phyloP scores from a whole-genome alignment of 1,140 invertebrate genomes.

The Camponotus pennsylvanicus region DNA sequence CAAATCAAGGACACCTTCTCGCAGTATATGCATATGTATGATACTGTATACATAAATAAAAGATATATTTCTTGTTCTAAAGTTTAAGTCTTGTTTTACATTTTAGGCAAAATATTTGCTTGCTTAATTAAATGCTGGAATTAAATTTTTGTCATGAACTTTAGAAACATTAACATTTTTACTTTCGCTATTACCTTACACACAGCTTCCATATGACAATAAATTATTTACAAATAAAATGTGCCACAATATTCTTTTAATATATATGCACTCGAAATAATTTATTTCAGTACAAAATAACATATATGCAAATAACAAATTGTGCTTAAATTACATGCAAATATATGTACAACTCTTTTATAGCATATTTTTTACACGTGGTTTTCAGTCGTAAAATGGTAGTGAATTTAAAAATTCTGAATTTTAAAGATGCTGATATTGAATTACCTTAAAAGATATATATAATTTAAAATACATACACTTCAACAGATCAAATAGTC shows the following conservation, averaged over 20 bases:
- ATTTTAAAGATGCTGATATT: background rate
- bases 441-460: constrained; percentile 11
- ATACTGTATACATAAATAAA: constrained; percentile 28
- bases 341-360: constrained; percentile 13
- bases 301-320: constrained; percentile 17
- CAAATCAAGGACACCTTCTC: constrained; percentile 27
- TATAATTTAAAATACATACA: constrained; percentile 9
- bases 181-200: constrained; percentile 9
- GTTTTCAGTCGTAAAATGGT: constrained; percentile 7
- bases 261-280: background rate
- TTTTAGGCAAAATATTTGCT: constrained; percentile 39
- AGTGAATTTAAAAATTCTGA: background rate
- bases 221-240: constrained; percentile 56
- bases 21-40: constrained; percentile 37
- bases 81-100: constrained; percentile 37
- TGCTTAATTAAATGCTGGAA: background rate
- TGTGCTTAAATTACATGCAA: constrained; percentile 9
- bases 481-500: constrained; percentile 20
- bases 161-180: constrained; percentile 17
- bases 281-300: background rate
- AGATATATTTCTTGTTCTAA: constrained; percentile 48
- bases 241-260: background rate
- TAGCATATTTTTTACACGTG: constrained; percentile 33
- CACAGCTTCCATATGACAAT: constrained; percentile 65
- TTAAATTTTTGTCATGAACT: background rate